Base-by-base conservation (phyloP, 1,140 invertebrate species). In the Vollenhovia emeryi region DNA sequence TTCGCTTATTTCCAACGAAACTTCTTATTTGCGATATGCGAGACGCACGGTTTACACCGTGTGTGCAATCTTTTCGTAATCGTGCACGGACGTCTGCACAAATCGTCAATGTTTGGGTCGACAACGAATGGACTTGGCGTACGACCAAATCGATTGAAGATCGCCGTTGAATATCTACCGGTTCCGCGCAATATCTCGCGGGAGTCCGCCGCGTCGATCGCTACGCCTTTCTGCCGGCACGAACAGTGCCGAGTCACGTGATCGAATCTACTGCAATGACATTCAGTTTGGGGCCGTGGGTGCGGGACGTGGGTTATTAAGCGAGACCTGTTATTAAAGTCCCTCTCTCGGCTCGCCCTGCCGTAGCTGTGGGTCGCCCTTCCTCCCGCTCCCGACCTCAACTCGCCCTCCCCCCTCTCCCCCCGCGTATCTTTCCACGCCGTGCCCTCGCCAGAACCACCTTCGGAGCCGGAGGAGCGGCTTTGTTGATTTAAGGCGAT, bases 401-500 rank as follows among this genome's bases (percentile, higher is more conserved):
- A 36, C 43, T 24, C 33, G 40, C n/a, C 36, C 30, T 30, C 13
- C 52, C 60, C 55, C 68, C 11, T 33, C n/a, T 9, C 40, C 15
- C 15, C 21, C 15, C 40, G 1, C 45, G 52, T 79, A 9, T 60
- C 55, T 59, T 71, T 71, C 71, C 57, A 36, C 69, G 55, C 48
- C 18, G 40, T 69, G 30, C 75, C 75, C 68, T 78, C 64, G 27
- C 36, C 45, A 52, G 18, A 69, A 85, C 73, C 69, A 50, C 57
- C 43, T 69, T 55, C 27, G 59, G n/a, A 59, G 24, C 27, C 87
- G 86, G 86, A 90, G 87, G 86, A 91, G 89, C 91, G 93, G 91
- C 91, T 93, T 92, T 94, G 93, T 94, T 94, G 93, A 93, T 94
- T 94, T 92, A 93, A 94, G 92, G 92, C 91, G 93, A 93, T 94